Percentiles rank a stretch among this genome's conserved stretches.
Conservation (phyloP, 2,113 vertebrate species). For the Brachionichthys hirsutus region DNA sequence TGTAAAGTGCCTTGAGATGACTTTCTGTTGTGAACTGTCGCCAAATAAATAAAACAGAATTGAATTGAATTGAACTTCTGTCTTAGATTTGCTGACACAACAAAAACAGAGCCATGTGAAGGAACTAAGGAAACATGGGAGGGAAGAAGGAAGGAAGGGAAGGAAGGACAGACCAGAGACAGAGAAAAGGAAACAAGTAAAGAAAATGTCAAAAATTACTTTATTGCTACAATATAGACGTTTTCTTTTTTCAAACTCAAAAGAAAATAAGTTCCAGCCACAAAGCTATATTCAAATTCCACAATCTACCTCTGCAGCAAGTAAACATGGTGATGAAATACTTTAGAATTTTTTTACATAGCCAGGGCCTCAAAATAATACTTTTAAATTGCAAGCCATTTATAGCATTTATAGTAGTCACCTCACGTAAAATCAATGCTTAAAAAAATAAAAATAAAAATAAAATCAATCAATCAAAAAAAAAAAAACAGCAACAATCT, state of each 20-base stretch:
- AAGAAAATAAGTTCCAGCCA: slow-evolving; percentile 26
- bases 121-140: background rate
- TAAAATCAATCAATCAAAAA: slow-evolving; percentile 2
- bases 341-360: slow-evolving; percentile 49
- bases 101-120: slow-evolving; percentile 3
- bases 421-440: slow-evolving; percentile 6
- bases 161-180: slow-evolving; percentile 21
- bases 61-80: too few relatives aligned
- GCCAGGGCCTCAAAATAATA: slow-evolving; percentile 14
- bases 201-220: slow-evolving; percentile 26
- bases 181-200: slow-evolving; percentile 35
- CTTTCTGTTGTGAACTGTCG: too few relatives aligned
- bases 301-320: slow-evolving; percentile 1
- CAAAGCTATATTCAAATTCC: slow-evolving; percentile 18
- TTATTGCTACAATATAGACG: slow-evolving; percentile 51
- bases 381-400: slow-evolving; percentile 11
- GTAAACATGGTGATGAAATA: slow-evolving; percentile 38
- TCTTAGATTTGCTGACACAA: slow-evolving; percentile 26
- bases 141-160: background rate
- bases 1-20: too few relatives aligned
- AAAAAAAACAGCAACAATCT: slow-evolving; percentile 5
- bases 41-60: too few relatives aligned
- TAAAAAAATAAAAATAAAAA: slow-evolving; percentile 12
- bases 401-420: slow-evolving; percentile 36
- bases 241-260: slow-evolving; percentile 32